Evolutionary conservation across 1,140 invertebrate genomes (phyloP).

Genomic region (Sitobion miscanthi): DNA sequence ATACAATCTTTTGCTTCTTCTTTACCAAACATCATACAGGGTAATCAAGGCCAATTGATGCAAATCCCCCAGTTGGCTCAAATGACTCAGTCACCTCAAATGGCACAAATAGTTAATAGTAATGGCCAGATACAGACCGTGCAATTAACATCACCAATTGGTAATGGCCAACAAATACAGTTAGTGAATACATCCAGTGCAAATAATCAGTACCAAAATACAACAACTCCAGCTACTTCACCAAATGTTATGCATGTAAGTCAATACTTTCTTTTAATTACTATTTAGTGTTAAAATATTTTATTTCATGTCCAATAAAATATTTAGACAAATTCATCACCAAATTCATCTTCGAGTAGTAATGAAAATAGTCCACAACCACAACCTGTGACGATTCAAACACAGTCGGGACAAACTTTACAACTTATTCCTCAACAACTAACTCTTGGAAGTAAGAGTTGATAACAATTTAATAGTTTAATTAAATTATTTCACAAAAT

Average conservation of each 20-base stretch:
- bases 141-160: slow-evolving; percentile 68
- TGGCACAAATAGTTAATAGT: slow-evolving; percentile 85
- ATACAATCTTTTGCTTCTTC: slow-evolving; percentile 74
- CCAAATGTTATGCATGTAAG: slow-evolving; percentile 42
- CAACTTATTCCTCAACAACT: slow-evolving; percentile 59
- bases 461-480: background rate
- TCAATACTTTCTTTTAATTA: background rate
- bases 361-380: slow-evolving; percentile 59
- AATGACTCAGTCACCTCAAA: slow-evolving; percentile 67
- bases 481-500: background rate
- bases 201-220: slow-evolving; percentile 49
- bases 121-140: slow-evolving; percentile 87
- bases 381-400: slow-evolving; percentile 62
- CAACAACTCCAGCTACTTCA: slow-evolving; percentile 55
- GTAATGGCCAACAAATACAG: slow-evolving; percentile 52
- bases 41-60: slow-evolving; percentile 73
- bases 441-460: slow-evolving; percentile 58
- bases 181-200: slow-evolving; percentile 30
- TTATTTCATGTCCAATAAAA: slow-evolving; percentile 48
- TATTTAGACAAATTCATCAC: slow-evolving; percentile 53
- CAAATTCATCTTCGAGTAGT: slow-evolving; percentile 59
- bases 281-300: background rate
- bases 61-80: slow-evolving; percentile 68
- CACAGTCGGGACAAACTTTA: slow-evolving; percentile 60
- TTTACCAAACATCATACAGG: slow-evolving; percentile 65